Evolutionary conservation across 2,888 invertebrate species (phyloP), one percentile per base, ranked within the genome.

Genomic region (Aphrophora alni): DNA sequence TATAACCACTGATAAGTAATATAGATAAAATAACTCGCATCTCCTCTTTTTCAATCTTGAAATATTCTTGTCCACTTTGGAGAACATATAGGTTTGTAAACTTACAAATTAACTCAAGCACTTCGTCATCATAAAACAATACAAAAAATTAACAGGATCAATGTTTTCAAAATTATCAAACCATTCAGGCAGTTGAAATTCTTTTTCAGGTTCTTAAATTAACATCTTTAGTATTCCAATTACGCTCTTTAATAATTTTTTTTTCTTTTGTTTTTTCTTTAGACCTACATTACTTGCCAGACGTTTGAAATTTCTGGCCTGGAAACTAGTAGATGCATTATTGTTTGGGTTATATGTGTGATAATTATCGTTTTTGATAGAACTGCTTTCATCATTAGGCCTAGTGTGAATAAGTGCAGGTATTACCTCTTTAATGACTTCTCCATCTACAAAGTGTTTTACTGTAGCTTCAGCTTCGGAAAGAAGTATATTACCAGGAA

Each of bases 131-230:
- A 73, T 73, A 73, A 73, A 73, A 28, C 28, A 73, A 28, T 73
- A 24, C 73, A 73, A 78, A 78, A n/a, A 72, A 72, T 73, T 38
- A 26, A 78, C 51, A 33, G 78, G 78, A 51, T 71, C 71, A n/a
- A 38, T 59, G 17, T 68, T 21, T 68, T 78, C 78, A 78, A 28
- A 72, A n/a, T 72, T 26, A 27, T 78, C 33, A 17, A 78, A 72
- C 78, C 78, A 78, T 26, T 72, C 38, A 26, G 78, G 75, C 4
- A 75, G 75, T 33, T 75, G 44, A 75, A 51, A 75, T 25, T 51
- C 51, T 27, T 75, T n/a, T 68, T 68, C 75, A 14, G 24, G 4
- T 21, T 44, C 77, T 1, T n/a, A 69, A 5, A 8, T 59, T 14
- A 25, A 12, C 1, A 51, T 68, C 21, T 75, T 51, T 24, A 21